Evolutionary conservation across 2,113 vertebrate species (phyloP).

Genomic region (Ammodytes dubius): DNA sequence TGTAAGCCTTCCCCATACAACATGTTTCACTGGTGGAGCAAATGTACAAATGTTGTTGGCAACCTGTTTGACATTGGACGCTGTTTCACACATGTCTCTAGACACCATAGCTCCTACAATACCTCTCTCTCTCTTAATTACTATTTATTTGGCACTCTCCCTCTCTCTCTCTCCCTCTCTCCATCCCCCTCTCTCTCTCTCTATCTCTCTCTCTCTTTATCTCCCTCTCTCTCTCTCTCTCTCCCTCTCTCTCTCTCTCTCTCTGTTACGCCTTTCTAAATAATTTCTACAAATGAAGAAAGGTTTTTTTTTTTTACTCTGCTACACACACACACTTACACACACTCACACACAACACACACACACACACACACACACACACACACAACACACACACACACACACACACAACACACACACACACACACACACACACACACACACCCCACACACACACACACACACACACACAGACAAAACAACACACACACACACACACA

Average conservation of each 20-base stretch:
- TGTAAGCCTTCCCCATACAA: conserved; percentile 54
- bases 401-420: neutral
- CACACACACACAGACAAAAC: too few relatives aligned
- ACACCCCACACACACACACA: too few relatives aligned
- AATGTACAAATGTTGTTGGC: conserved; percentile 46
- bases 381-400: too few relatives aligned
- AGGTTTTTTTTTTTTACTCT: conserved; percentile 81
- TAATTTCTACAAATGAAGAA: conserved; percentile 93
- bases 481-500: too few relatives aligned
- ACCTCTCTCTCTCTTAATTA: conserved; percentile 78
- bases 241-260: conserved; percentile 50
- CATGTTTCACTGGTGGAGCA: conserved; percentile 41
- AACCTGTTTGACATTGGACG: conserved; percentile 73
- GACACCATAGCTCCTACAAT: conserved; percentile 47
- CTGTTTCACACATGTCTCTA: conserved; percentile 43
- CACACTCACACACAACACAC: conserved; percentile 30
- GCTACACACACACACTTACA: conserved; percentile 48
- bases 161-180: conserved; percentile 47
- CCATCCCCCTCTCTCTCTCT: neutral
- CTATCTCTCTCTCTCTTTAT: conserved; percentile 78
- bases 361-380: too few relatives aligned
- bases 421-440: conserved; percentile 20
- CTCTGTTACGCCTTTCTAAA: conserved; percentile 89
- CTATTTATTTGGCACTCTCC: conserved; percentile 82
- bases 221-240: conserved; percentile 81